Conservation (phyloP, 2,888 invertebrate species). For the Epinotia ramella region DNA sequence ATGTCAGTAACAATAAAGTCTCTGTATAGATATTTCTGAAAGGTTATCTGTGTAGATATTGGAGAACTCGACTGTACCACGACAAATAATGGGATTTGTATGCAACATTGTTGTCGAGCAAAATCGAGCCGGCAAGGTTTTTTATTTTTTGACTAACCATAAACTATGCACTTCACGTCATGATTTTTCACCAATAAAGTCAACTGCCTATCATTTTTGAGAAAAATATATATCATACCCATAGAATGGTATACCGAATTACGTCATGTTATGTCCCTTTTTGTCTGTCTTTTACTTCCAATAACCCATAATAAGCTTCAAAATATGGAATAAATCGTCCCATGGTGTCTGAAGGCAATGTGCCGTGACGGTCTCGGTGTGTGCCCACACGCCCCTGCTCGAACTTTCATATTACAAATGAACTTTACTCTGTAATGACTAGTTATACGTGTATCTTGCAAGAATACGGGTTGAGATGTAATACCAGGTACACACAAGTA, state of each 20-base stretch:
- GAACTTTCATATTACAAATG: conserved; percentile 54
- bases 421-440: conserved; percentile 54
- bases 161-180: no score
- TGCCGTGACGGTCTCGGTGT: conserved; percentile 62
- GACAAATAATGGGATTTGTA: no score
- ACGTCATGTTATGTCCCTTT: background rate
- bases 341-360: conserved; percentile 53
- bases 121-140: no score
- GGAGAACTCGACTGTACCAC: no score
- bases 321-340: conserved; percentile 25
- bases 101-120: no score
- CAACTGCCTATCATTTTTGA: no score
- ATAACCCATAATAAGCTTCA: conserved; percentile 17
- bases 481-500: background rate
- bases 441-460: conserved; percentile 17
- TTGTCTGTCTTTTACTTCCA: background rate
- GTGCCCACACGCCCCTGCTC: conserved; percentile 61
- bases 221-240: background rate
- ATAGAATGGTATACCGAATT: background rate
- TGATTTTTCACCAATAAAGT: no score
- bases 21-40: no score
- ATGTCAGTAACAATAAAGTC: no score
- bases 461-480: conserved; percentile 18
- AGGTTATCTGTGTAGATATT: no score
- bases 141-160: no score